These are phyloP conservation scores for Lethenteron reissneri DNA, from an alignment of 2,113 vertebrate genomes.

Conservation along the genomic window DNA sequence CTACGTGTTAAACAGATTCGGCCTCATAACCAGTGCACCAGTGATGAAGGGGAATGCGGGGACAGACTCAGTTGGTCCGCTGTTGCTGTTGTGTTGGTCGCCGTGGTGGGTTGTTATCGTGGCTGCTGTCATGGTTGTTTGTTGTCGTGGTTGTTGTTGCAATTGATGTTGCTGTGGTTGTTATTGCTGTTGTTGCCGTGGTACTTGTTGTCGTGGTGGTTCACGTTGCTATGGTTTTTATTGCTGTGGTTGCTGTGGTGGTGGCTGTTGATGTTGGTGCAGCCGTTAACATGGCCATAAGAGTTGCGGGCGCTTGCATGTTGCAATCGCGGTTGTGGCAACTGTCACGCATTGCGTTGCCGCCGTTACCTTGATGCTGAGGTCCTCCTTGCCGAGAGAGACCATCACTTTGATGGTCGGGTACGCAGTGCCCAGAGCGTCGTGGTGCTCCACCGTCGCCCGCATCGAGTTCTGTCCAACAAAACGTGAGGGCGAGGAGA, in stretches of 20 bases:
- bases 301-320: fast-evolving
- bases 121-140: not conserved
- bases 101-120: not conserved
- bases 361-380: conserved; percentile 49
- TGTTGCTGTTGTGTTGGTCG: conserved; percentile 6
- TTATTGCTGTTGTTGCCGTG: conserved; percentile 8
- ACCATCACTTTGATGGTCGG: conserved; percentile 52
- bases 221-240: not conserved
- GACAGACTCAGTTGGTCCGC: no score
- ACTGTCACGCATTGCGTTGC: not conserved
- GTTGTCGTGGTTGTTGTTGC: no score
- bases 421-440: conserved; percentile 27
- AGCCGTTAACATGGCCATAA: no score
- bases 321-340: not conserved
- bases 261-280: no score
- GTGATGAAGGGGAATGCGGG: no score
- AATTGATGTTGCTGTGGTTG: not conserved
- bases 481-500: not conserved
- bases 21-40: no score
- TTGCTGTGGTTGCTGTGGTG: conserved; percentile 8
- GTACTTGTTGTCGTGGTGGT: no score
- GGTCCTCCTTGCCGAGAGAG: conserved; percentile 60
- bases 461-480: conserved; percentile 62
- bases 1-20: no score
- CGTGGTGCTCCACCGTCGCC: conserved; percentile 61